Percentiles rank a stretch among this genome's conserved stretches.
phyloP scores from a whole-genome alignment of 2,888 invertebrate genomes.

The Scaptomyza caliginosa region DNA sequence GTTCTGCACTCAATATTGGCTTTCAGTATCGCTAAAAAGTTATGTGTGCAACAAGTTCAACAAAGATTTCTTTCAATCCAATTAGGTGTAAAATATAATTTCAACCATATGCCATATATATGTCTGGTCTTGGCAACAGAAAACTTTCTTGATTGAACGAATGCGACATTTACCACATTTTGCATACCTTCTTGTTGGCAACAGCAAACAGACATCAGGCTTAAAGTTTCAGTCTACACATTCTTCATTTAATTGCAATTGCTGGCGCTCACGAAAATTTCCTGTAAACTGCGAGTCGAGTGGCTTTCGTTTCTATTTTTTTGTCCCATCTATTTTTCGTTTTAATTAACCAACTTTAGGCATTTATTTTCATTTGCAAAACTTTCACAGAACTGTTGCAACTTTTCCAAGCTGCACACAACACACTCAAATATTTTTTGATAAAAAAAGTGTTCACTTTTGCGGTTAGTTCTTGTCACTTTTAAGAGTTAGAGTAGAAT shows the following conservation, averaged over 20 bases:
- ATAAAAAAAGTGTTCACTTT: slow-evolving; percentile 15
- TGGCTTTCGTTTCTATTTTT: slow-evolving; percentile 20
- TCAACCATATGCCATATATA: slow-evolving; percentile 39
- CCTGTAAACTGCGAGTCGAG: slow-evolving; percentile 29
- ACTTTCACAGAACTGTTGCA: slow-evolving; percentile 48
- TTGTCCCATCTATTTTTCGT: slow-evolving; percentile 30
- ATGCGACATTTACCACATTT: slow-evolving; percentile 5
- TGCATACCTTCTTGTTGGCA: neutral
- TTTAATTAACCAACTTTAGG: slow-evolving; percentile 67
- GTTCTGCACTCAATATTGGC: slow-evolving; percentile 22
- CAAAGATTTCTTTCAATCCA: neutral
- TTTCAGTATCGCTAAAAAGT: slow-evolving; percentile 5
- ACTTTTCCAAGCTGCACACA: slow-evolving; percentile 33
- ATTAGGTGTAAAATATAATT: slow-evolving; percentile 23
- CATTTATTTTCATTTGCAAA: slow-evolving; percentile 65
- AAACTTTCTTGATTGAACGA: slow-evolving; percentile 21
- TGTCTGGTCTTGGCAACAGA: slow-evolving; percentile 8
- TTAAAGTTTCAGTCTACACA: slow-evolving; percentile 3
- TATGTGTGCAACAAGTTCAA: slow-evolving; percentile 4
- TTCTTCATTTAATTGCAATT: slow-evolving; percentile 51
- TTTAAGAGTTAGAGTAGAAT: neutral
- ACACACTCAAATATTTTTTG: slow-evolving; percentile 26
- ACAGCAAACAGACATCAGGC: slow-evolving; percentile 13
- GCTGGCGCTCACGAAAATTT: slow-evolving; percentile 16
- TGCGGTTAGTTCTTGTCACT: slow-evolving; percentile 12